Evolutionary conservation across 2,113 vertebrate genomes (phyloP).

Genomic region (Apeltes quadracus): DNA sequence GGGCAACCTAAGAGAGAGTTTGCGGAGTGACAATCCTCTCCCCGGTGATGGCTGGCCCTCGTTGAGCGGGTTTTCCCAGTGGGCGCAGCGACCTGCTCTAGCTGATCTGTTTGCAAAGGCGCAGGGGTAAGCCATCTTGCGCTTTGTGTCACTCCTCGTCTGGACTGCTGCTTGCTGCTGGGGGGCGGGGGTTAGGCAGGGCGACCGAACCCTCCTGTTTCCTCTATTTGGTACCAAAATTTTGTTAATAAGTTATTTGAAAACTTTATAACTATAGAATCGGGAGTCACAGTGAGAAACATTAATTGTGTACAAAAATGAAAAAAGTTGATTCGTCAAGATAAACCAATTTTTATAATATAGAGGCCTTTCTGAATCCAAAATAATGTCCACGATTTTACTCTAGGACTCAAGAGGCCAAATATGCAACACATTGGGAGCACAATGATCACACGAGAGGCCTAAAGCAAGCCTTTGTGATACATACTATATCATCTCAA

Average conservation of each 20-base stretch:
- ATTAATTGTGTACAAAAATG: background rate
- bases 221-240: too few species aligned
- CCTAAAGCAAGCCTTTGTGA: conserved; percentile 7
- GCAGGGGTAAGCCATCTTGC: too few species aligned
- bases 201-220: too few species aligned
- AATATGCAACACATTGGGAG: conserved; percentile 12
- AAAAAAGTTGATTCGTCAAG: background rate
- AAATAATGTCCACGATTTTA: too few species aligned
- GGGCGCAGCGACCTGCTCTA: too few species aligned
- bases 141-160: background rate
- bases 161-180: background rate
- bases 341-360: too few species aligned
- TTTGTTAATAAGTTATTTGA: too few species aligned
- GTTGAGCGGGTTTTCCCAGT: too few species aligned
- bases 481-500: conserved; percentile 12
- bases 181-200: background rate
- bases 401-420: background rate
- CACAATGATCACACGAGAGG: conserved; percentile 12
- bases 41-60: too few species aligned
- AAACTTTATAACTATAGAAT: too few species aligned
- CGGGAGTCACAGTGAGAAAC: background rate
- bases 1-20: background rate
- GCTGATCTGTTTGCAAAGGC: too few species aligned
- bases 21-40: background rate
- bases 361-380: too few species aligned